These are phyloP conservation scores for Hipposideros larvatus DNA, from an alignment of 2,797 vertebrate species.

Conservation along the genomic window DNA sequence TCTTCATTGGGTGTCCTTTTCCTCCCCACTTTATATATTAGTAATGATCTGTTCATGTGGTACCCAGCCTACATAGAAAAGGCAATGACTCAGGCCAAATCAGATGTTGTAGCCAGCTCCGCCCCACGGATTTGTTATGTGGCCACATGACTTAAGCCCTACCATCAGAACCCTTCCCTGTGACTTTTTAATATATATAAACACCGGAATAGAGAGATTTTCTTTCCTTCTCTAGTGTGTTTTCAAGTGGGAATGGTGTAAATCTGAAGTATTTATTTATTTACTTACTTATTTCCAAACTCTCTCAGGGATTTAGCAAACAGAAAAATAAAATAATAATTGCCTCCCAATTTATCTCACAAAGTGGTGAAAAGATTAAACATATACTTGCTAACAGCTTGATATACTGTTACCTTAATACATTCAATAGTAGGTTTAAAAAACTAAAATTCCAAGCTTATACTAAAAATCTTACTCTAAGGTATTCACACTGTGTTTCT, in stretches of 20 bases:
- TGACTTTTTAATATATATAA: neutral
- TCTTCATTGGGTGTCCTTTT: neutral
- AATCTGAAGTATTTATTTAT: neutral
- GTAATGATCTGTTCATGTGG: neutral
- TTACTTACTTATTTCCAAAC: neutral
- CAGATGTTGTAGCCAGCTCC: neutral
- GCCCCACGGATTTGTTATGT: neutral
- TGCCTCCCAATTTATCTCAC: neutral
- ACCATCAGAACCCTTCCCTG: neutral
- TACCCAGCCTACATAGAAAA: neutral
- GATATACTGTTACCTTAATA: neutral
- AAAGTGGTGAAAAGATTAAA: neutral
- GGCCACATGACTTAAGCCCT: neutral
- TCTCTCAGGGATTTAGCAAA: neutral
- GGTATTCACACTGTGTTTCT: neutral
- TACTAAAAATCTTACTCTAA: neutral
- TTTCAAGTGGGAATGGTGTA: neutral
- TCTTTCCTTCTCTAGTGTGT: neutral
- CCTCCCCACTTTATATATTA: neutral
- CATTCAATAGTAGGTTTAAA: slow-evolving; percentile 33
- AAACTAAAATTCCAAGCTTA: slow-evolving; percentile 3
- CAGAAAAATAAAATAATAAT: neutral
- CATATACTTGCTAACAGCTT: neutral
- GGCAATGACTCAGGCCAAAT: neutral
- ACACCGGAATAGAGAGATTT: neutral